Percentiles rank a stretch among this genome's conserved stretches.
phyloP scores from a whole-genome alignment of 2,888 invertebrate genomes.

The Torymus auratus region DNA sequence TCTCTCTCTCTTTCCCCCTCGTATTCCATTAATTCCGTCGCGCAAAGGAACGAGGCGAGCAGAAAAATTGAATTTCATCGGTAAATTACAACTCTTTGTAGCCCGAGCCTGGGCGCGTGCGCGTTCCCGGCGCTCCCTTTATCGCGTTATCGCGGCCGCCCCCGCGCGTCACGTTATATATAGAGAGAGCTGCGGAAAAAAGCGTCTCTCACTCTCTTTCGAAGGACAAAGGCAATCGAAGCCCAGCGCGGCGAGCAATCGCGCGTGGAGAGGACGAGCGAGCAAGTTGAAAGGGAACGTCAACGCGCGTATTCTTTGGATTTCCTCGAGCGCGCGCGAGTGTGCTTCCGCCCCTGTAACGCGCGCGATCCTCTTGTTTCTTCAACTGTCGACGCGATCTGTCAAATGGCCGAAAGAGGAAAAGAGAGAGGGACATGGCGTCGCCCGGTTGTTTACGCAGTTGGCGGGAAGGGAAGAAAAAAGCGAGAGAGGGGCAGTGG shows the following conservation, averaged over 20 bases:
- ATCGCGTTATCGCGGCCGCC: too few species aligned
- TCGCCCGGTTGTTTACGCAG: conserved; percentile 51
- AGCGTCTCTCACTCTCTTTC: background rate
- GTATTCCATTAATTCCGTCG: conserved; percentile 53
- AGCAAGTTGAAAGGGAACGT: conserved; percentile 51
- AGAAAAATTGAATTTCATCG: conserved; percentile 58
- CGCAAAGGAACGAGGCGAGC: conserved; percentile 46
- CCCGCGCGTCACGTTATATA: too few species aligned
- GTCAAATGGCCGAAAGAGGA: conserved; percentile 40
- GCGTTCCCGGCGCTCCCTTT: too few species aligned
- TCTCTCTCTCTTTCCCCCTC: background rate
- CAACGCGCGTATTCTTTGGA: conserved; percentile 51
- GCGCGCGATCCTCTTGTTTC: conserved; percentile 54
- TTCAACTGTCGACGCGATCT: conserved; percentile 55
- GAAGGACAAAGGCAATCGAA: conserved; percentile 56
- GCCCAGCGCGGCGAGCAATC: background rate
- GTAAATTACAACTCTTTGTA: conserved; percentile 56
- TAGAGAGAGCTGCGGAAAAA: background rate
- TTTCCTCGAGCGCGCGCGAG: conserved; percentile 38
- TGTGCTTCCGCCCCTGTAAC: conserved; percentile 16
- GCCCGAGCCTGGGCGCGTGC: background rate
- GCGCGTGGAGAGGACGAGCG: conserved; percentile 6
- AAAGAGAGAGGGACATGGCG: background rate
- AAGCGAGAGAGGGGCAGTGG: background rate
- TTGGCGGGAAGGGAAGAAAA: conserved; percentile 27